phyloP scores from a whole-genome alignment of 2,113 vertebrate species.

The Gallinago jamesoni region DNA sequence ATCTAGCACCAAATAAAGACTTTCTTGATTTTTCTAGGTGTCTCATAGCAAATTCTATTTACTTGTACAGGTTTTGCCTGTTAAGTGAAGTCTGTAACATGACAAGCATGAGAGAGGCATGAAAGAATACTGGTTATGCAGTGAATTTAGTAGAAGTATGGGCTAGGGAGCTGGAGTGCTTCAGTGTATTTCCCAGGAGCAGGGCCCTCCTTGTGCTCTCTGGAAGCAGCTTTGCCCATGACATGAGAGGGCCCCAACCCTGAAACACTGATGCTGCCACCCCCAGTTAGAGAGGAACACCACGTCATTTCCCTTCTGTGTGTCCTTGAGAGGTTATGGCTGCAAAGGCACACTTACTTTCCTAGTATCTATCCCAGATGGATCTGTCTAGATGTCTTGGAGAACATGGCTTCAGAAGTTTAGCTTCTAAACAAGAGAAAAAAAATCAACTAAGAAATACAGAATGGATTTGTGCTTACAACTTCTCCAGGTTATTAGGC shows the following conservation, averaged over 20 bases:
- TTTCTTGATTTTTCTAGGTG: conserved; percentile 8
- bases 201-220: too few species aligned
- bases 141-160: neutral
- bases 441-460: neutral
- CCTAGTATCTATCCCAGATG: neutral
- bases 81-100: neutral
- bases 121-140: neutral
- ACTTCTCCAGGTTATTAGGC: neutral
- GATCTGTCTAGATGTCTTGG: neutral
- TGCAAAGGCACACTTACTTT: neutral
- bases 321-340: neutral
- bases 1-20: conserved; percentile 54
- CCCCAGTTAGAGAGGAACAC: too few species aligned
- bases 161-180: too few species aligned
- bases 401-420: neutral
- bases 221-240: neutral
- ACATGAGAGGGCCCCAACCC: neutral
- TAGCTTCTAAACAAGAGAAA: neutral
- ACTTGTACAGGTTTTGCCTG: neutral
- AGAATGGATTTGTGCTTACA: neutral
- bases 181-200: neutral
- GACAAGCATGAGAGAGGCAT: too few species aligned
- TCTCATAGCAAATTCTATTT: neutral
- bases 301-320: fast-evolving
- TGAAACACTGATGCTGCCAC: too few species aligned